Evolutionary conservation across 2,113 vertebrate genomes (phyloP).

Genomic region (Grammomys surdaster): DNA sequence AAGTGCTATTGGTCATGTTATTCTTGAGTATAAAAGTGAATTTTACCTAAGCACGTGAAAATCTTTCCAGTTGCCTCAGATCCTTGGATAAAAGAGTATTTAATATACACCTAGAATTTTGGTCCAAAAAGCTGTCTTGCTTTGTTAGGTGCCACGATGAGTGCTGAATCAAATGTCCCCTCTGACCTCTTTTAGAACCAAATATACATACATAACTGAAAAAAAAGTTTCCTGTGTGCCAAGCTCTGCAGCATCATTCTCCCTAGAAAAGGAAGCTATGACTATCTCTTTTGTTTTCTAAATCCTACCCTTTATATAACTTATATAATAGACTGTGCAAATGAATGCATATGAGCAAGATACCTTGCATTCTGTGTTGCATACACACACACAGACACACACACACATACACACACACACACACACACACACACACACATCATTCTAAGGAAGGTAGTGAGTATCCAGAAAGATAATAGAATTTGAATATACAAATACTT

Average conservation of each 20-base stretch:
- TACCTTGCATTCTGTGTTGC: background rate
- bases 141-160: background rate
- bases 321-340: background rate
- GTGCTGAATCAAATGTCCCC: background rate
- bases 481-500: slow-evolving; percentile 82
- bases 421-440: background rate
- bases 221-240: background rate
- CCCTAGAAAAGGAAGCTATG: background rate
- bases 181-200: background rate
- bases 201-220: background rate
- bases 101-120: slow-evolving; percentile 14
- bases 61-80: background rate
- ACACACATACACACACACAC: background rate
- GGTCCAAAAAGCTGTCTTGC: background rate
- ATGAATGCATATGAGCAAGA: background rate
- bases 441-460: slow-evolving; percentile 57
- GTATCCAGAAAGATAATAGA: slow-evolving; percentile 65
- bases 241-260: background rate
- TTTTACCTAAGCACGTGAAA: slow-evolving; percentile 7
- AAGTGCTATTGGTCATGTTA: slow-evolving; percentile 21
- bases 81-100: slow-evolving; percentile 13
- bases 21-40: slow-evolving; percentile 29
- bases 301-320: background rate
- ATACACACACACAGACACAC: background rate
- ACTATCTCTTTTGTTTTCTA: background rate